These are phyloP conservation scores for Panopea generosa DNA, from an alignment of 2,888 invertebrate species.

Conservation along the genomic window DNA sequence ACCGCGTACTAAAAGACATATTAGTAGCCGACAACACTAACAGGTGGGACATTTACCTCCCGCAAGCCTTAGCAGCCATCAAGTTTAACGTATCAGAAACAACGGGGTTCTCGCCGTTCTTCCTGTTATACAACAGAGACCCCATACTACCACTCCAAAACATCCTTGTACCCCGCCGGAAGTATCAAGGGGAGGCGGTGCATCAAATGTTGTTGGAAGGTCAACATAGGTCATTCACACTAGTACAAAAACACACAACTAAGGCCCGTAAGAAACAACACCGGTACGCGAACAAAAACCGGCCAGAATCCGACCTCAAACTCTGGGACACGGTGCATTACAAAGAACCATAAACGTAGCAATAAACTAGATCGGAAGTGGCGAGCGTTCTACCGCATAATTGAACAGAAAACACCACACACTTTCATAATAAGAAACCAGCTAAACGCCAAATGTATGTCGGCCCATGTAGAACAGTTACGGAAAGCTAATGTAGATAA, in stretches of 20 bases:
- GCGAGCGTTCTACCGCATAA: slow-evolving; percentile 29
- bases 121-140: slow-evolving; percentile 40
- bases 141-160: slow-evolving; percentile 40
- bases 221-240: slow-evolving; percentile 40
- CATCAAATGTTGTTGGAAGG: slow-evolving; percentile 43
- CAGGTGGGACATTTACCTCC: slow-evolving; percentile 42
- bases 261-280: slow-evolving; percentile 28
- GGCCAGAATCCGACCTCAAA: slow-evolving; percentile 23
- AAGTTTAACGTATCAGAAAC: slow-evolving; percentile 40
- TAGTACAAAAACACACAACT: slow-evolving; percentile 27
- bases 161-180: slow-evolving; percentile 28
- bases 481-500: slow-evolving; percentile 22
- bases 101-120: slow-evolving; percentile 33
- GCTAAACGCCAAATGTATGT: slow-evolving; percentile 8
- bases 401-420: slow-evolving; percentile 26
- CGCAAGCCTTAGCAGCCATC: slow-evolving; percentile 40
- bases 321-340: slow-evolving; percentile 44
- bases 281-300: slow-evolving; percentile 29
- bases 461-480: slow-evolving; percentile 25
- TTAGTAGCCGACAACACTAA: slow-evolving; percentile 23
- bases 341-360: slow-evolving; percentile 22
- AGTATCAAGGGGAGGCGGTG: slow-evolving; percentile 33
- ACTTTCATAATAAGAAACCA: slow-evolving; percentile 26
- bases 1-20: slow-evolving; percentile 12
- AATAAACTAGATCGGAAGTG: slow-evolving; percentile 37